These are phyloP conservation scores for Microctenopoma steveboyesi DNA, from an alignment of 2,797 vertebrate genomes.

Conservation along the genomic window DNA sequence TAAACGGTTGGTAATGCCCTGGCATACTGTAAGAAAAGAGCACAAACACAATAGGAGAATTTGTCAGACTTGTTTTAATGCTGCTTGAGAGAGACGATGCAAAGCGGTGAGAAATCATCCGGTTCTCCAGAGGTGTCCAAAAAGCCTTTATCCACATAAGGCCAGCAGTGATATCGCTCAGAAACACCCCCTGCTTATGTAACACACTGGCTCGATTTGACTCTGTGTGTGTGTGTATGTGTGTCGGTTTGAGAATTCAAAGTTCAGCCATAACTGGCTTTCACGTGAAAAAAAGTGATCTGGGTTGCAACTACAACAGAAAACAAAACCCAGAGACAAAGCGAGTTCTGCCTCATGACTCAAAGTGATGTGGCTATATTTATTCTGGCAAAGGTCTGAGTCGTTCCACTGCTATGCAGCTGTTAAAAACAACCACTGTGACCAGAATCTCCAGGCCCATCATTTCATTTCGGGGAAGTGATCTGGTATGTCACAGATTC, in stretches of 20 bases:
- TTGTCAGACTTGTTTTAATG: slow-evolving; percentile 6
- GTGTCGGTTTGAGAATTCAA: slow-evolving; percentile 37
- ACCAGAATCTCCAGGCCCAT: slow-evolving; percentile 20
- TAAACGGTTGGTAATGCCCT: slow-evolving; percentile 89
- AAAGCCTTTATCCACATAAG: slow-evolving; percentile 21
- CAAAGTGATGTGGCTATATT: slow-evolving; percentile 65
- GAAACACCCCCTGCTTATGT: slow-evolving; percentile 42
- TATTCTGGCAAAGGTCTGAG: slow-evolving; percentile 55
- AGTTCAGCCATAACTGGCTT: slow-evolving; percentile 55
- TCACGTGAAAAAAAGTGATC: slow-evolving; percentile 58
- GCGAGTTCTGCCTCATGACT: slow-evolving; percentile 53
- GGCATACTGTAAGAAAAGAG: slow-evolving; percentile 86
- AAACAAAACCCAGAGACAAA: slow-evolving; percentile 54
- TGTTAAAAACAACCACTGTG: slow-evolving; percentile 58
- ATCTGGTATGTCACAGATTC: slow-evolving; percentile 53
- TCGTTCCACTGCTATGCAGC: slow-evolving; percentile 59
- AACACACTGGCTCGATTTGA: slow-evolving; percentile 39
- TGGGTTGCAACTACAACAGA: slow-evolving; percentile 55
- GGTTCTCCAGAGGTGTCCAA: slow-evolving; percentile 1
- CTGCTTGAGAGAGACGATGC: slow-evolving; percentile 8
- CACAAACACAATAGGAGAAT: not conserved
- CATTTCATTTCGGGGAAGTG: slow-evolving; percentile 49
- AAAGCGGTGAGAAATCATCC: slow-evolving; percentile 9
- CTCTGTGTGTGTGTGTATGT: slow-evolving; percentile 16
- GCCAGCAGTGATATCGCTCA: slow-evolving; percentile 20